phyloP scores from a whole-genome alignment of 2,113 vertebrate species.

The Zonotrichia leucophrys region DNA sequence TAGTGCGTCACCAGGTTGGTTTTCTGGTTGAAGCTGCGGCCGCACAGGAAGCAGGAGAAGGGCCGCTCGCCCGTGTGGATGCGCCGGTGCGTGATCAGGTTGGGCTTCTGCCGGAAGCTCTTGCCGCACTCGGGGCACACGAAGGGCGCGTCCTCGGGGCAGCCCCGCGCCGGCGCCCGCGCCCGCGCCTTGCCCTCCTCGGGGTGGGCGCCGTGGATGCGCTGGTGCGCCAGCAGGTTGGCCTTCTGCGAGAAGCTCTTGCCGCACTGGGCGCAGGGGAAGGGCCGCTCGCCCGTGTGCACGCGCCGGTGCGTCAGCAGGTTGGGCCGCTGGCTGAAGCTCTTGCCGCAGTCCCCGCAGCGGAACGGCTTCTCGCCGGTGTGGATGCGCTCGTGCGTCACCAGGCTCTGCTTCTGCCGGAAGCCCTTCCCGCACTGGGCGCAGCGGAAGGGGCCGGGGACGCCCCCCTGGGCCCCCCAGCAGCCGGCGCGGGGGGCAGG shows the following conservation, averaged over 20 bases:
- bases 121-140: conserved; percentile 80
- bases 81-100: conserved; percentile 81
- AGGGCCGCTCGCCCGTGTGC: conserved; percentile 39
- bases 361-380: conserved; percentile 62
- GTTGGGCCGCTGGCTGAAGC: conserved; percentile 68
- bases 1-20: too few relatives aligned
- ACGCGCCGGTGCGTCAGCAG: background rate
- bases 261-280: background rate
- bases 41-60: conserved; percentile 55
- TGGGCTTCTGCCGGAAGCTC: conserved; percentile 77
- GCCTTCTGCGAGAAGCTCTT: conserved; percentile 58
- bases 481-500: background rate
- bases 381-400: background rate
- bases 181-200: too few relatives aligned
- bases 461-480: conserved; percentile 5
- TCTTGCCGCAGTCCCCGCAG: conserved; percentile 73
- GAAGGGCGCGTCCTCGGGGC: conserved; percentile 65
- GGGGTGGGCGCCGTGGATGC: too few relatives aligned
- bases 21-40: too few relatives aligned
- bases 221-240: conserved; percentile 11
- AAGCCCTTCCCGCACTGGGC: conserved; percentile 66
- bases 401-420: conserved; percentile 55
- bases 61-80: conserved; percentile 82
- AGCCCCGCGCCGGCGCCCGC: background rate
- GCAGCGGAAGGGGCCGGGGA: conserved; percentile 64